Percentiles rank a stretch among this genome's conserved stretches.
These are phyloP conservation scores for Corythornis vintsioides DNA, from an alignment of 2,113 vertebrate species.

Conservation along the genomic window DNA sequence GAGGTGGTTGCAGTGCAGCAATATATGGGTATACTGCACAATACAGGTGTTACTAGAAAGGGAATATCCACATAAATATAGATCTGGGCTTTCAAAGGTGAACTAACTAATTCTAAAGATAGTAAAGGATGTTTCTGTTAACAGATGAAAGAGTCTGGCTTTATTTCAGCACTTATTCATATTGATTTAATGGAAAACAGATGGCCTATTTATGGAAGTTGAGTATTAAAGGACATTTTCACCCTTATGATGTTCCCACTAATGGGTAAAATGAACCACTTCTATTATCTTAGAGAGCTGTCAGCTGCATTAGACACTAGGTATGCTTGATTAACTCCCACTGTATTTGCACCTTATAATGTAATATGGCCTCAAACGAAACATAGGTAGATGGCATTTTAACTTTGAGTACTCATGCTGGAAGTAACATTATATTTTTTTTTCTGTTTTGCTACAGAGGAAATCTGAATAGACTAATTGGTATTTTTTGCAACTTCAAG, in stretches of 20 bases:
- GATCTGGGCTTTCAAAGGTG: background rate
- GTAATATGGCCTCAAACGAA: constrained; percentile 11
- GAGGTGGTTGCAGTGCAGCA: background rate
- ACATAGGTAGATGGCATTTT: constrained; percentile 9
- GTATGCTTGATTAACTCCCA: constrained; percentile 62
- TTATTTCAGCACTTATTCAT: constrained; percentile 44
- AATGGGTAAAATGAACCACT: constrained; percentile 72
- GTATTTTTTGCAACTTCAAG: background rate
- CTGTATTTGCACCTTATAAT: constrained; percentile 43
- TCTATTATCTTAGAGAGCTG: constrained; percentile 51
- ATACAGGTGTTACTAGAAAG: background rate
- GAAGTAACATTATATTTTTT: background rate
- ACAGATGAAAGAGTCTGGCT: background rate
- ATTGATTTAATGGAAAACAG: constrained; percentile 78
- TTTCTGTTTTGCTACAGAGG: background rate
- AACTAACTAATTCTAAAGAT: background rate
- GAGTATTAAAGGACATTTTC: constrained; percentile 75
- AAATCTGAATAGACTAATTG: background rate
- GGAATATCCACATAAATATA: background rate
- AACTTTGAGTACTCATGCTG: background rate
- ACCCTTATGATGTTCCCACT: constrained; percentile 72
- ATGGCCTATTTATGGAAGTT: constrained; percentile 68
- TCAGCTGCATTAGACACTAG: constrained; percentile 70
- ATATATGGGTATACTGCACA: background rate
- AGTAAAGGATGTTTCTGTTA: constrained; percentile 17